phyloP scores from a whole-genome alignment of 2,888 invertebrate species.

The Drosophila atroscutellata region DNA sequence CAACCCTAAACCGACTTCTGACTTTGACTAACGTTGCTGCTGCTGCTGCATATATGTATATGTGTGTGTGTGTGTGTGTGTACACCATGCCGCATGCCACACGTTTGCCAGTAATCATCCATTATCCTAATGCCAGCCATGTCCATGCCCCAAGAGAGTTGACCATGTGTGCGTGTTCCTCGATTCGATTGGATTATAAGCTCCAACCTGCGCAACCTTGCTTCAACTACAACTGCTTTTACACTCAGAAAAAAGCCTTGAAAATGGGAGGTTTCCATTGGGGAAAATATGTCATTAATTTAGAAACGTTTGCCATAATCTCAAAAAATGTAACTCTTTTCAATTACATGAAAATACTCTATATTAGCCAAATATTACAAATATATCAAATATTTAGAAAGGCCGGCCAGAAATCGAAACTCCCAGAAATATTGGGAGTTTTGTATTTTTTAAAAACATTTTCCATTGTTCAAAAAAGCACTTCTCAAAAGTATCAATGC shows the following conservation, averaged over 20 bases:
- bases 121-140: constrained; percentile 80
- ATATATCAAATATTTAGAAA: background rate
- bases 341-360: too few species aligned
- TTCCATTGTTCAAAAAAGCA: background rate
- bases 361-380: background rate
- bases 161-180: constrained; percentile 38
- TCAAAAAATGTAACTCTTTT: background rate
- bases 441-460: background rate
- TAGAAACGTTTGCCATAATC: background rate
- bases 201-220: constrained; percentile 45
- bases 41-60: constrained; percentile 60
- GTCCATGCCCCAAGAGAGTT: constrained; percentile 59
- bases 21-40: constrained; percentile 79
- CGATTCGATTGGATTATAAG: constrained; percentile 71
- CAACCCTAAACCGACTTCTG: constrained; percentile 67
- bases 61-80: constrained; percentile 30
- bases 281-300: background rate
- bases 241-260: background rate
- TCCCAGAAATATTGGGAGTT: background rate
- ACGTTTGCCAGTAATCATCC: constrained; percentile 80
- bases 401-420: background rate
- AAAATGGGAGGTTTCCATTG: background rate
- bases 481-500: background rate
- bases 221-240: constrained; percentile 3
- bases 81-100: constrained; percentile 65